Percentiles rank a stretch among this genome's conserved stretches.
These are phyloP conservation scores for Phymastichus coffea DNA, from an alignment of 1,140 invertebrate genomes.

Conservation along the genomic window DNA sequence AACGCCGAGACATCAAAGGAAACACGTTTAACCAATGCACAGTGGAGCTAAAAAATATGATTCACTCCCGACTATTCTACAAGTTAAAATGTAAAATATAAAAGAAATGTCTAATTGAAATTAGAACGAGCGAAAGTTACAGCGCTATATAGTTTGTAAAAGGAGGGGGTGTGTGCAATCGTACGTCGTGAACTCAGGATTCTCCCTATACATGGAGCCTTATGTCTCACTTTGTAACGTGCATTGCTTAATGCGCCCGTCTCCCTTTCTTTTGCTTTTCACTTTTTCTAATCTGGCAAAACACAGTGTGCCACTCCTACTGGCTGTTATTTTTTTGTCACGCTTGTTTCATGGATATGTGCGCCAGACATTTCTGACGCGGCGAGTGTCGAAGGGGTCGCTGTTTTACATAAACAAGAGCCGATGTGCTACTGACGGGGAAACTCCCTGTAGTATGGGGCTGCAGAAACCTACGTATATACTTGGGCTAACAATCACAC, in stretches of 20 bases:
- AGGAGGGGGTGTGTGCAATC: background rate
- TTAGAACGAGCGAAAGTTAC: no score
- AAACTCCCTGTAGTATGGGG: no score
- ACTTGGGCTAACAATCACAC: no score
- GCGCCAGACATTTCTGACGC: conserved; percentile 53
- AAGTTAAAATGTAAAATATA: no score
- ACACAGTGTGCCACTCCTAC: background rate
- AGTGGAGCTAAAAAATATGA: no score
- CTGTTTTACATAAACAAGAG: conserved; percentile 53
- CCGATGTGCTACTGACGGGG: background rate
- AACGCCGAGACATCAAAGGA: no score
- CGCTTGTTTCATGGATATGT: conserved; percentile 25
- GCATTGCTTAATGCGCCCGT: background rate
- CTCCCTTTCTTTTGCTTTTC: background rate
- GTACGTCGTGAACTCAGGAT: no score
- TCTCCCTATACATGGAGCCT: no score
- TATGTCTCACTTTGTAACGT: background rate
- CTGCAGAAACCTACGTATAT: background rate
- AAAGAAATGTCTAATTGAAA: no score
- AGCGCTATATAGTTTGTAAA: no score
- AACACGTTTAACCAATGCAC: no score
- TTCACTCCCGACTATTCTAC: no score
- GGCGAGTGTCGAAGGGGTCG: conserved; percentile 45
- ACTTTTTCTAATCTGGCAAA: conserved; percentile 8
- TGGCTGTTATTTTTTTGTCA: conserved; percentile 4